Conservation (phyloP, 2,888 invertebrate genomes). For the Drosophila greeni region DNA sequence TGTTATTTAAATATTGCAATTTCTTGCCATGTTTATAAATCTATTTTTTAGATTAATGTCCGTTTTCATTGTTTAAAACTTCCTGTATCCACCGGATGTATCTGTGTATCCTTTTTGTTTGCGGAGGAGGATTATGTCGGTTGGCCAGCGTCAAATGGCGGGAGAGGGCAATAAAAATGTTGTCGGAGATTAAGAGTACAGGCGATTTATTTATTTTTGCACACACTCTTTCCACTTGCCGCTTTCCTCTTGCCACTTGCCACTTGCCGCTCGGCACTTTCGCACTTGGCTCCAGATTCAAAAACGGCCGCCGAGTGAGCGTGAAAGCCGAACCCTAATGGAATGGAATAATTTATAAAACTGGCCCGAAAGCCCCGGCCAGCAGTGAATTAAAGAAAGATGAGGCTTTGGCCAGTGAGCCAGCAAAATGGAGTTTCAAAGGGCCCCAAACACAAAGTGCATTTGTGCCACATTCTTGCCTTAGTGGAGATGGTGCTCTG, state of each 20-base stretch:
- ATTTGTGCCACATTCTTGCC: constrained; percentile 53
- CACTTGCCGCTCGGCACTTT: constrained; percentile 1
- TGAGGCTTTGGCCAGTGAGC: constrained; percentile 18
- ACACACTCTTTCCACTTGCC: constrained; percentile 26
- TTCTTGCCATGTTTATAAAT: neutral
- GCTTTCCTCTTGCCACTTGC: neutral
- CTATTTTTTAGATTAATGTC: neutral
- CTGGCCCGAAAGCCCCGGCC: constrained; percentile 15
- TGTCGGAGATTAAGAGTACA: constrained; percentile 51
- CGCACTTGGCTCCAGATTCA: constrained; percentile 12
- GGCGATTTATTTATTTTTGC: constrained; percentile 57
- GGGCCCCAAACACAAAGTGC: constrained; percentile 13
- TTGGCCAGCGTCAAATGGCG: constrained; percentile 26
- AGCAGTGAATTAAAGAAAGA: constrained; percentile 20
- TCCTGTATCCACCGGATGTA: constrained; percentile 24
- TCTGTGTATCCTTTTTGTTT: constrained; percentile 4
- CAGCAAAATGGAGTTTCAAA: constrained; percentile 31
- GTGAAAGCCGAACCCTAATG: constrained; percentile 44
- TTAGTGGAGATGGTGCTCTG: constrained; percentile 19
- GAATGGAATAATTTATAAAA: constrained; percentile 48
- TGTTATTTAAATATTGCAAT: neutral
- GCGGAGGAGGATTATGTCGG: constrained; percentile 49
- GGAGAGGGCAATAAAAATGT: constrained; percentile 47
- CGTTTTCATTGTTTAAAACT: neutral
- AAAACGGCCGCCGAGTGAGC: constrained; percentile 7